These are phyloP conservation scores for Aporophyla lueneburgensis DNA, from an alignment of 2,888 invertebrate genomes.

Conservation along the genomic window DNA sequence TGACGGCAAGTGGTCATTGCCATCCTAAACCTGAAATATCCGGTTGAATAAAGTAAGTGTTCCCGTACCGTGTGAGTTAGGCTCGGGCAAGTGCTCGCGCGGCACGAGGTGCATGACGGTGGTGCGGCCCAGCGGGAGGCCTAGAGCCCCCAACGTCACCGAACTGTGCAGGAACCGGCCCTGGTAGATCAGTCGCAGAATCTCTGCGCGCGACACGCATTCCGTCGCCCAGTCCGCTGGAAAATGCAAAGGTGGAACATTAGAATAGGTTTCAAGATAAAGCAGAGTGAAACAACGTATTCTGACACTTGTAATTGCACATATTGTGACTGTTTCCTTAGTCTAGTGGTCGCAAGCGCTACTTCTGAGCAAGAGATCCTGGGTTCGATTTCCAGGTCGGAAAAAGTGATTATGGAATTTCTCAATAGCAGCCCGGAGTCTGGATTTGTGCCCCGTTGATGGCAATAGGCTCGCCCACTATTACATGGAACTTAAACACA, in stretches of 20 bases:
- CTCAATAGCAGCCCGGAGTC: too few relatives aligned
- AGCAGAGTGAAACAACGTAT: not conserved
- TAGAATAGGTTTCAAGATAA: not conserved
- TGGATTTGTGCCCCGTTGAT: too few relatives aligned
- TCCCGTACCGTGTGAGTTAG: conserved; percentile 97
- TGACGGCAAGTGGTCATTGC: too few relatives aligned
- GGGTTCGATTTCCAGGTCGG: too few relatives aligned
- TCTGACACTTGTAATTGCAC: too few relatives aligned
- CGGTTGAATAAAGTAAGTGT: not conserved
- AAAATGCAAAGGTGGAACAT: conserved; percentile 43
- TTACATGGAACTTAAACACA: too few relatives aligned
- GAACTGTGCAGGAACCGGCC: conserved; percentile 99
- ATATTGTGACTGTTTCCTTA: too few relatives aligned
- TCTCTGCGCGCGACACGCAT: conserved; percentile 98
- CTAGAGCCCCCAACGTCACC: conserved; percentile 99
- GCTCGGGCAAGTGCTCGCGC: conserved; percentile 99
- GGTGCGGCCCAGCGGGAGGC: conserved; percentile 98
- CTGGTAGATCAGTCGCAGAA: conserved; percentile 99
- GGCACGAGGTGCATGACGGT: conserved; percentile 99
- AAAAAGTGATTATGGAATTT: too few relatives aligned
- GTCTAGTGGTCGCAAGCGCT: too few relatives aligned
- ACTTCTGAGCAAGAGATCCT: too few relatives aligned
- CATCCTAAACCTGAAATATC: too few relatives aligned
- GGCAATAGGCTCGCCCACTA: too few relatives aligned
- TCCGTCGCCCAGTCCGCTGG: conserved; percentile 98